phyloP scores from a whole-genome alignment of 2,113 vertebrate species.

The Centrocercus urophasianus region DNA sequence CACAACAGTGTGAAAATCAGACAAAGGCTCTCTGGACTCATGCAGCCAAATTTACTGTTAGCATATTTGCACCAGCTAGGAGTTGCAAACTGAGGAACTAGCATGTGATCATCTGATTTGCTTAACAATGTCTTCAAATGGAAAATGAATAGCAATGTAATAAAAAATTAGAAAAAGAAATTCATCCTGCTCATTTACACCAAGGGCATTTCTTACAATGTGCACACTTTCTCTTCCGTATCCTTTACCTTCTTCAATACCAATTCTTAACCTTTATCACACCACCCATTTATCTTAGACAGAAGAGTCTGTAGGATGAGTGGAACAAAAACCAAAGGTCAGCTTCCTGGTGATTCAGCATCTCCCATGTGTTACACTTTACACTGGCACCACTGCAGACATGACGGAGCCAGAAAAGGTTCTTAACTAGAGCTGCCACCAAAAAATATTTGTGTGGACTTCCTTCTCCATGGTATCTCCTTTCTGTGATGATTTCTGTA shows the following conservation, averaged over 20 bases:
- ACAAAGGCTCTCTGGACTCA: not conserved
- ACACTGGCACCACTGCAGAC: not conserved
- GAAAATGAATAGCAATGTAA: not conserved
- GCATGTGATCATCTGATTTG: not conserved
- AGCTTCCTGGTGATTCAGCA: not conserved
- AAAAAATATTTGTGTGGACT: accelerated
- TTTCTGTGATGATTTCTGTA: not conserved
- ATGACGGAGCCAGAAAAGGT: not conserved
- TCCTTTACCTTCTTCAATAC: not conserved
- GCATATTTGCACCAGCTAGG: not conserved
- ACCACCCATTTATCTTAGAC: not conserved
- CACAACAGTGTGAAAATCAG: not conserved
- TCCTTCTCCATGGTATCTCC: not conserved
- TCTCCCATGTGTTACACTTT: not conserved
- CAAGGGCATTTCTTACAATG: not conserved
- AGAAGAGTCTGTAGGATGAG: not conserved
- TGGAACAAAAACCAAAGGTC: not conserved
- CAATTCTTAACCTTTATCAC: not conserved
- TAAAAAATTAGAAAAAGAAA: not conserved
- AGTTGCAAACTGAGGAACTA: not conserved
- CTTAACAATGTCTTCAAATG: not conserved
- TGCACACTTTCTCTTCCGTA: not conserved
- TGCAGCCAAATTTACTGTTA: not conserved
- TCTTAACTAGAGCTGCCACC: not conserved
- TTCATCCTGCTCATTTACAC: not conserved